phyloP scores from a whole-genome alignment of 1,140 invertebrate genomes.

The Orchestia grillus region DNA sequence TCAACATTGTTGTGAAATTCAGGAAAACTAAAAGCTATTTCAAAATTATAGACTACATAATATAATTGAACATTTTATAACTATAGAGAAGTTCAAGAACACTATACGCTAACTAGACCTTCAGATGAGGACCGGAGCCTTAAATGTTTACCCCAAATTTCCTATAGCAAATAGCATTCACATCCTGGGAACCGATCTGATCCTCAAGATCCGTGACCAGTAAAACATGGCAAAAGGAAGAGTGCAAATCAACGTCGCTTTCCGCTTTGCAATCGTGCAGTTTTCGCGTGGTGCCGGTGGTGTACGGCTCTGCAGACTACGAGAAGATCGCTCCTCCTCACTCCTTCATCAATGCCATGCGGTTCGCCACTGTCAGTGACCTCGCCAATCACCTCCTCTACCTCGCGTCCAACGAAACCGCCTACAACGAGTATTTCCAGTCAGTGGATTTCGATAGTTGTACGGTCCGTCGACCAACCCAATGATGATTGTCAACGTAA shows the following conservation, averaged over 20 bases:
- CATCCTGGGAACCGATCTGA: not conserved
- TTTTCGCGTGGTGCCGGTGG: conserved; percentile 70
- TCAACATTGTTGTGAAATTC: too few relatives aligned
- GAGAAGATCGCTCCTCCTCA: conserved; percentile 69
- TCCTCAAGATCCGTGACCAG: not conserved
- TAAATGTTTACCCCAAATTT: too few relatives aligned
- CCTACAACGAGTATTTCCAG: conserved; percentile 70
- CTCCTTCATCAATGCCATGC: conserved; percentile 71
- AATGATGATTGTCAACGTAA: not conserved
- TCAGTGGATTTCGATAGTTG: not conserved
- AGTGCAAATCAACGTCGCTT: not conserved
- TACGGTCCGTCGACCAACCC: not conserved
- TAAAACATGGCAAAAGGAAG: not conserved
- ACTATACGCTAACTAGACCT: too few relatives aligned
- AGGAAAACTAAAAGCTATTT: too few relatives aligned
- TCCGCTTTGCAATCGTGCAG: conserved; percentile 50
- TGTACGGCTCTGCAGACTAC: conserved; percentile 71
- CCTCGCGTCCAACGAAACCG: conserved; percentile 68
- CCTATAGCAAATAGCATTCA: too few relatives aligned
- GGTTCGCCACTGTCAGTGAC: conserved; percentile 68
- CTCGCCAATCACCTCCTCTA: conserved; percentile 69
- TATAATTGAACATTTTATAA: too few relatives aligned
- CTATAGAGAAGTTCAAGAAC: too few relatives aligned
- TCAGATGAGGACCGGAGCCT: too few relatives aligned
- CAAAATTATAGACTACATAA: too few relatives aligned